Base-by-base conservation (phyloP, 2,113 vertebrate genomes). In the Tympanuchus pallidicinctus region DNA sequence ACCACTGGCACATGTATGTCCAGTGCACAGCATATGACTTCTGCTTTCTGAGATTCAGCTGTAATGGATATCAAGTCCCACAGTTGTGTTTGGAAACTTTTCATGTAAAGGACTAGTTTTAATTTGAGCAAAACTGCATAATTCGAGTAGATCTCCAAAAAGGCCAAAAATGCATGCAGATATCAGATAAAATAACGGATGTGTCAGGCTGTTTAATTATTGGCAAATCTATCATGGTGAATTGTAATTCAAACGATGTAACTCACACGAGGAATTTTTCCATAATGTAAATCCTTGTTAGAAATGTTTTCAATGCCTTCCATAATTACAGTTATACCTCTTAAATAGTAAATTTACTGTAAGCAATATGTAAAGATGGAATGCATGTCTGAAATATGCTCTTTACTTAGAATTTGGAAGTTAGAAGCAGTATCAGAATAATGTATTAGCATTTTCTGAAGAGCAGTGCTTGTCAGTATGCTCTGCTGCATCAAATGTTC, bases 321-420 rank as follows among this genome's bases (percentile, higher is more conserved):
- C 48, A 24, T 38, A 69, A 74, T 64, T 42, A 16, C 20, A 64
- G 10, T n/a, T 70, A 28, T 25, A n/a, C 13, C 14, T 75, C 19
- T 71, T 52, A 57, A 60, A 11, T 22, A 30, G 8, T 17, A 54
- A 30, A 18, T 63, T 61, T 75, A 16, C 13, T 61, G 10, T 22
- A 69, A 63, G 11, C 0, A 3, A 7, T 36, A 20, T 19, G 9
- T 36, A 17, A 73, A 56, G 19, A 19, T 57, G 21, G 4, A 25
- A 27, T 54, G 7, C 0, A 0, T 67, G 12, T 25, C 50, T 75
- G 57, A 91, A 82, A 4, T 61, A 38, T 0, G 3, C 4, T 59
- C 10, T 42, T 70, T 77, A 20, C 20, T 67, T 75, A 32, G 27
- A 21, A 6, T 21, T 87, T 24, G 56, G 36, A 34, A 56, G 8